Evolutionary conservation across 2,113 vertebrate genomes (phyloP), one percentile per base, ranked within the genome.

Genomic region (Pluvialis apricaria): DNA sequence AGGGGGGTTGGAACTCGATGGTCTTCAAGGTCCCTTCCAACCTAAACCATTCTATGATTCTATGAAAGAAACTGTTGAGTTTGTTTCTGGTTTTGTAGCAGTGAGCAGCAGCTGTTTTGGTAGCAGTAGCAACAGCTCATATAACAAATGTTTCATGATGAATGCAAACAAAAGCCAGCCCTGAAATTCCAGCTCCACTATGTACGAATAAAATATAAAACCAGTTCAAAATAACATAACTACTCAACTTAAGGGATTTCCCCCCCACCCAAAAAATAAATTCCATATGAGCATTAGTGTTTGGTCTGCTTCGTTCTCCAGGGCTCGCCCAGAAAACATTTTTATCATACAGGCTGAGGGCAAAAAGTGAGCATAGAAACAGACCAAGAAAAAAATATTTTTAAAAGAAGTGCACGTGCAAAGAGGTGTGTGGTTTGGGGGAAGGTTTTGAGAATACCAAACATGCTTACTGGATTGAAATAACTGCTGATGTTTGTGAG

Each of bases 91-190:
- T 94, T 96, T 96, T 97, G 68, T 71, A 86, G 86, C 91, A 52
- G 95, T 70, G 62, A 96, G 79, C 72, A 85, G 92, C 97, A 96
- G 97, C 97, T 98, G 97, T 97, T 94, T 94, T 93, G 86, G 95
- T 84, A 97, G 97, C 97, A 92, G 97, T 96, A 98, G 97, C 97
- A 93, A 94, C 96, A 95, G 97, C 97, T 98, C 97, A 80, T 96
- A 92, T 97, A 98, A 97, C 97, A 97, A 97, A 97, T 98, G 97
- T 94, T 97, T 98, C 97, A 76, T 94, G 97, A 97, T 95, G 91
- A 98, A 97, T 45, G 95, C 97, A 97, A 97, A 97, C 97, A 97
- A 98, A 98, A 97, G 97, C 97, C 97, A 97, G 95, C 92, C 51
- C 97, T 96, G 94, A 97, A 97, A 98, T 98, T 98, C 97, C 97